Evolutionary conservation across 2,797 vertebrate species (phyloP).

Genomic region (Cetoscarus ocellatus): DNA sequence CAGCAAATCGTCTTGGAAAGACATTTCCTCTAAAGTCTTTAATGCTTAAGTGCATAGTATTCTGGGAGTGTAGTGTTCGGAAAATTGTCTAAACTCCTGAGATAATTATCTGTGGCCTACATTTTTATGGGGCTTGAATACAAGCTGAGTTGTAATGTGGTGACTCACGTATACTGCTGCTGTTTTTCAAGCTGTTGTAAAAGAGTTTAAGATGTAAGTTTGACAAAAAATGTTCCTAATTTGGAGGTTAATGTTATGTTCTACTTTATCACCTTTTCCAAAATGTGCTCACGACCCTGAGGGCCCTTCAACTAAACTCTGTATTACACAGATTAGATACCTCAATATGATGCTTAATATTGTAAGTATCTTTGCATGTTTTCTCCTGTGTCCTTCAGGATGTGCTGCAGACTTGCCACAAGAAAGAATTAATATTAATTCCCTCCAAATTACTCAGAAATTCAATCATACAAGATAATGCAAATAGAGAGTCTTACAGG

Average conservation of each 20-base stretch:
- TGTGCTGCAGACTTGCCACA: slow-evolving; percentile 52
- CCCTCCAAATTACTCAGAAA: slow-evolving; percentile 63
- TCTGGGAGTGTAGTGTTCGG: slow-evolving; percentile 6
- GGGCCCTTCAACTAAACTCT: slow-evolving; percentile 36
- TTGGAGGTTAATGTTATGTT: slow-evolving; percentile 20
- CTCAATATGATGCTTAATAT: slow-evolving; percentile 24
- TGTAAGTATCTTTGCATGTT: slow-evolving; percentile 36
- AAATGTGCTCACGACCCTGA: neutral
- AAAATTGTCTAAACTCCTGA: neutral
- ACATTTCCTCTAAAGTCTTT: slow-evolving; percentile 1
- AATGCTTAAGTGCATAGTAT: neutral
- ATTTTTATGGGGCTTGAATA: slow-evolving; percentile 6
- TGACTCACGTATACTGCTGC: neutral
- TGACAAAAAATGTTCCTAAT: slow-evolving; percentile 15
- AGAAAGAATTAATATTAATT: slow-evolving; percentile 75
- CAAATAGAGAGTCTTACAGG: slow-evolving; percentile 65
- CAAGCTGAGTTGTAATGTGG: neutral
- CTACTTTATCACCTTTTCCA: slow-evolving; percentile 9
- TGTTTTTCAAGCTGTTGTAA: slow-evolving; percentile 15
- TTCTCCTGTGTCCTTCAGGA: slow-evolving; percentile 23
- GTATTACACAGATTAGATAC: slow-evolving; percentile 30
- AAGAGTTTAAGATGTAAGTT: slow-evolving; percentile 4
- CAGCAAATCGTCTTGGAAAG: slow-evolving; percentile 12
- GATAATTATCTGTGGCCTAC: slow-evolving; percentile 13
- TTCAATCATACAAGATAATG: slow-evolving; percentile 75